Conservation (phyloP, 2,113 vertebrate species). For the Phylloscopus trochiloides region DNA sequence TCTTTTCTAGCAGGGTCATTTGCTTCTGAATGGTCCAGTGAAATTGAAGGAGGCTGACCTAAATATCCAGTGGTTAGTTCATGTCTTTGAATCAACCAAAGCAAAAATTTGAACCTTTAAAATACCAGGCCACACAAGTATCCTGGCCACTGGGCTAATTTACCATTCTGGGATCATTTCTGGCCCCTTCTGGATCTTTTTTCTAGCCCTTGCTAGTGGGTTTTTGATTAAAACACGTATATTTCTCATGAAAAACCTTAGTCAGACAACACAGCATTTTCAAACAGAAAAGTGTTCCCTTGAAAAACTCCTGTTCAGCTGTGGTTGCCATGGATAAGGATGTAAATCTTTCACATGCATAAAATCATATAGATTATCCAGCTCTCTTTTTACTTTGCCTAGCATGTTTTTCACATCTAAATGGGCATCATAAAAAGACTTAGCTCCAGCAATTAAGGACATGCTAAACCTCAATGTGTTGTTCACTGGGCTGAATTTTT, state of each 20-base stretch:
- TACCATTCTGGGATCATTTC: background rate
- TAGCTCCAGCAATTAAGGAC: background rate
- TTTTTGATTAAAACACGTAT: background rate
- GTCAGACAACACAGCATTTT: background rate
- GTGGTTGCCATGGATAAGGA: slow-evolving; percentile 38
- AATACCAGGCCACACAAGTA: background rate
- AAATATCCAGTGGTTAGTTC: background rate
- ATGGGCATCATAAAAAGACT: background rate
- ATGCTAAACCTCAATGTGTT: background rate
- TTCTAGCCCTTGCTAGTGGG: background rate
- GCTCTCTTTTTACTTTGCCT: background rate
- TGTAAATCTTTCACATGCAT: background rate
- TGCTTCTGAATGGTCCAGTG: background rate
- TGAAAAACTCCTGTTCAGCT: background rate
- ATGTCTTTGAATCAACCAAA: background rate
- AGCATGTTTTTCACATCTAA: background rate
- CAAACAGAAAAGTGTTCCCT: background rate
- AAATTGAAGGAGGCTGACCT: background rate
- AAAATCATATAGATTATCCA: background rate
- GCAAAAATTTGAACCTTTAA: background rate
- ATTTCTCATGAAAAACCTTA: background rate
- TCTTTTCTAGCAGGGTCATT: background rate
- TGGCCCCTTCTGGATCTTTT: background rate
- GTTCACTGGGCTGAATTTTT: background rate
- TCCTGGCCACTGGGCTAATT: background rate